Evolutionary conservation across 2,113 vertebrate species (phyloP), one percentile per base, ranked within the genome.

Genomic region (Aix galericulata): DNA sequence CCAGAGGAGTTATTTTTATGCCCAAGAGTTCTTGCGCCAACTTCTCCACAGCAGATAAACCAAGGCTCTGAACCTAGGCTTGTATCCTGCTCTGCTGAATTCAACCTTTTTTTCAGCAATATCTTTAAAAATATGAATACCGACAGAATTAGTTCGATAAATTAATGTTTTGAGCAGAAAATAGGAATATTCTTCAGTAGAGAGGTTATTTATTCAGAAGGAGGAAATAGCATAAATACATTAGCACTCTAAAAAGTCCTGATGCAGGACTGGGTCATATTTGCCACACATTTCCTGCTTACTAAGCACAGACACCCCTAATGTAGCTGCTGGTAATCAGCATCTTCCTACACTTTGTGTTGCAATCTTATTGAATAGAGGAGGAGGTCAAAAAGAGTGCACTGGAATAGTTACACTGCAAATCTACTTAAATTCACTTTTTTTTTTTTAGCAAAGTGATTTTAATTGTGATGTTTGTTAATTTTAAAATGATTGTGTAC

Each of bases 11-110:
- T 26, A 53, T 13, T 83, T 62, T 36, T 62, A 8, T n/a, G 32
- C 6, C 4, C 40, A 15, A 1, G 0, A 0, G 23, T 76, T 26
- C 34, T 46, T 50, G 48, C 21, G 16, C 4, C 6, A 12, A 0
- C 0, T 72, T 88, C 66, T 81, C 29, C 83, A 59, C 25, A 64
- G 62, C 26, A n/a, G 13, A 4, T 27, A 29, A 69, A 22, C 42
- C 2, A 31, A 32, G 48, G 5, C 23, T 55, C 40, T 27, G 32
- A 69, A 22, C 42, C 2, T 36, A 32, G 48, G 5, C 23, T 52
- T 27, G 4, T 21, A n/a, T 31, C 22, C 40, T 38, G 1, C 52
- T 75, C 8, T 71, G 32, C 53, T 36, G 56, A 67, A 74, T 14
- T 69, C 32, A 46, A 9, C 8, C 8, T 48, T 76, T 79, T 79